phyloP scores from a whole-genome alignment of 2,113 vertebrate genomes.

The Cyanoderma ruficeps region DNA sequence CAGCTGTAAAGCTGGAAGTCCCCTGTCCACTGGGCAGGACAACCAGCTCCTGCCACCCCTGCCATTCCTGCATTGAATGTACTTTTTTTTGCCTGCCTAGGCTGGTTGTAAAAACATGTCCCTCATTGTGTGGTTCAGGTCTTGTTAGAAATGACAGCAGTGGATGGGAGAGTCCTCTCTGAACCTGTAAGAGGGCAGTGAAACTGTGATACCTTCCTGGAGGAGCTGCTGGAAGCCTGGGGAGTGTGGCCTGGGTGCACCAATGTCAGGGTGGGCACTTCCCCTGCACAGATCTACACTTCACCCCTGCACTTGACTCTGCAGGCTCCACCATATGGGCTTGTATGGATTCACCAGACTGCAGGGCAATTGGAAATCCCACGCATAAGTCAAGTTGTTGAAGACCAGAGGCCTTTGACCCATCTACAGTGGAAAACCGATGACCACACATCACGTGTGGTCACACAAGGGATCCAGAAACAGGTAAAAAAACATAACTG shows the following conservation, averaged over 20 bases:
- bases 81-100: not conserved
- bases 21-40: not conserved
- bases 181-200: fast-evolving
- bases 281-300: fast-evolving
- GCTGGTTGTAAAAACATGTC: not conserved
- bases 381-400: not conserved
- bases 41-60: not conserved
- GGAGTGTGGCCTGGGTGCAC: fast-evolving
- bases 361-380: not conserved
- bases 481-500: not conserved
- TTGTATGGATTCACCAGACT: not conserved
- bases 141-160: not conserved
- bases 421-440: not conserved
- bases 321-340: not conserved
- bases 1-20: not conserved
- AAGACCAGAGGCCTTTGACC: not conserved
- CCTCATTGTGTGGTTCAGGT: not conserved
- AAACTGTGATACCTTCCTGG: fast-evolving
- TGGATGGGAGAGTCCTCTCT: not conserved
- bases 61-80: not conserved
- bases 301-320: not conserved
- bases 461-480: not conserved
- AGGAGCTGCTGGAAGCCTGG: not conserved
- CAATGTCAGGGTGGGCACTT: too few relatives aligned
- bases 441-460: too few relatives aligned